Base-by-base conservation (phyloP, 2,113 vertebrate genomes). In the Accipiter virgatus region DNA sequence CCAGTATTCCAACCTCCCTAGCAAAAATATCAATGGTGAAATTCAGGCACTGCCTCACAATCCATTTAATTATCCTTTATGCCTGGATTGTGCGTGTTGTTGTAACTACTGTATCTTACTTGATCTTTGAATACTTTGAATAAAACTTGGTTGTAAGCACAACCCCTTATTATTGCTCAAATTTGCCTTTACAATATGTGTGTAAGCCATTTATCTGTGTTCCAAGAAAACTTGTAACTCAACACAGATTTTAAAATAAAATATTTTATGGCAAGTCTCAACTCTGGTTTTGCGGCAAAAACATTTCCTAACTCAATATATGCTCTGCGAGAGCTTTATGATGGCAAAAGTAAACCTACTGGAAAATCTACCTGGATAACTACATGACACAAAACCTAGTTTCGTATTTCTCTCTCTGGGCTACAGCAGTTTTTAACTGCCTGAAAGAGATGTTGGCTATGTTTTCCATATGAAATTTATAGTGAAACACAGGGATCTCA, bases 301-400 rank as follows among this genome's bases (percentile, higher is more conserved):
- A 3, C 22, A 85, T 85, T 94, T 89, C 77, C 66, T 48, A 85
- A 93, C 58, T 74, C 66, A 72, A 34, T 87, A 72, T 32, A 71
- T 25, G 50, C 14, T 88, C 62, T 47, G 31, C 17, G 38, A 66
- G 68, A 95, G 56, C 80, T 81, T 92, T 92, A 84, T 27, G 43
- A 95, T 48, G 20, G 63, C 81, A 89, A 61, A 95, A 95, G 65
- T 67, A 91, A 92, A 89, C 58, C 68, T 95, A 87, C 61, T 52
- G 52, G 80, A 96, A 93, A 91, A 91, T 65, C 83, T 40, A 74
- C 72, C 59, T 70, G 40, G 40, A 42, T 45, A 86, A 91, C 59
- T 61, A 34, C 36, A 13, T 16, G 53, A 85, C 72, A 95, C 43
- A 94, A 94, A 95, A 66, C 9, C 7, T 52, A 75, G 68, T 52